phyloP scores from a whole-genome alignment of 2,888 invertebrate species.

The Ormyrus nitidulus region DNA sequence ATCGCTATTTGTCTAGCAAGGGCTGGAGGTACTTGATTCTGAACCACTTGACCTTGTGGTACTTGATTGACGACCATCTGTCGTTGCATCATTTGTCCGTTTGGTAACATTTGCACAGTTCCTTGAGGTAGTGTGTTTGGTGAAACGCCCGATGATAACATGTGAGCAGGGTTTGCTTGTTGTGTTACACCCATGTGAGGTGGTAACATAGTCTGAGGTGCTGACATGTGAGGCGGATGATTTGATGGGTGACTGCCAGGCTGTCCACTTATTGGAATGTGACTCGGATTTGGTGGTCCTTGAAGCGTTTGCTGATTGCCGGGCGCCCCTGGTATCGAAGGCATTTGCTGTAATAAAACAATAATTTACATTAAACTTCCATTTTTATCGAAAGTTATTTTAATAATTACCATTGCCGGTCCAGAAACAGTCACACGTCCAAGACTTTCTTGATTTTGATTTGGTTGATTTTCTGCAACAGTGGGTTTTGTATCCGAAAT shows the following conservation, averaged over 20 bases:
- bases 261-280: constrained; percentile 22
- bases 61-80: constrained; percentile 45
- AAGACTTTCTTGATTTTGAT: constrained; percentile 66
- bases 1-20: constrained; percentile 60
- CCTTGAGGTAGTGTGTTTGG: not conserved
- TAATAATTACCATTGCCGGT: constrained; percentile 67
- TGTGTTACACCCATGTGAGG: constrained; percentile 51
- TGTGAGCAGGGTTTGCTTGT: constrained; percentile 59
- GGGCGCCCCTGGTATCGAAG: not conserved
- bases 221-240: constrained; percentile 57
- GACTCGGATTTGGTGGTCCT: constrained; percentile 10
- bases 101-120: constrained; percentile 36
- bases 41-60: not conserved
- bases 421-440: constrained; percentile 66
- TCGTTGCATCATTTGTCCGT: constrained; percentile 40
- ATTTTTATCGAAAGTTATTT: constrained; percentile 20
- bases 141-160: constrained; percentile 54
- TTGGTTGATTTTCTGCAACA: constrained; percentile 44
- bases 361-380: constrained; percentile 38
- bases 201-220: constrained; percentile 37
- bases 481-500: constrained; percentile 59
- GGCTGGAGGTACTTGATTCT: constrained; percentile 49
- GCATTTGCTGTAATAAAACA: constrained; percentile 40
- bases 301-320: constrained; percentile 47
- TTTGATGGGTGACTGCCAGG: constrained; percentile 16